Base-by-base conservation (phyloP, 1,140 invertebrate species). In the Matsumurasca onukii region DNA sequence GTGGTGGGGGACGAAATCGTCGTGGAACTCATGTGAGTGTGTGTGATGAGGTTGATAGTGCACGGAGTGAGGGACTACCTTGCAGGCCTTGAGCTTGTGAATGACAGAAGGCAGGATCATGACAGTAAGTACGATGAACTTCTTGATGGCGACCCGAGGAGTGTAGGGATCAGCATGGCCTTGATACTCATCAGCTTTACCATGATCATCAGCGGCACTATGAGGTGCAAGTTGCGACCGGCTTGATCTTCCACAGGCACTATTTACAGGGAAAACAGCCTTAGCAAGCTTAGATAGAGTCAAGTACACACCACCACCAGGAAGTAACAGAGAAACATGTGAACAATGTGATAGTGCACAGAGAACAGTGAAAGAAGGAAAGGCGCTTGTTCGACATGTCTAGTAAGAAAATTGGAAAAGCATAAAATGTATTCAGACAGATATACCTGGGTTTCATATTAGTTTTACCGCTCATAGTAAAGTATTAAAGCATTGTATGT, bases 131-230 rank as follows among this genome's bases (percentile, higher is more conserved):
- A 89, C 76, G 15, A 89, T 76, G 9, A 89, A 76, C 71, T 89
- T 90, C 79, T 90, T 90, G 68, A 89, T 88, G 71, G 88, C 81
- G 67, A 89, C 81, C 83, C 82, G 2, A 89, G 76, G 12, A 89
- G 81, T 9, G 88, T 83, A 0, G 88, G 85, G 5, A 87, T 78
- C 1, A 89, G 75, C 52, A 89, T 71, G 9, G 87, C 74, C 68
- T 89, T 89, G 1, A 86, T 77, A 22, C 70, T 31, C 22, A 73
- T 68, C 51, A 73, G 70, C 77, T 89, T 89, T 57, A 88, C 71
- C 0, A 86, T 76, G 22, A 87, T 85, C 25, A 89, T 69, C 15
- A 89, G 72, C 0, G 87, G 86, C 0, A 88, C 74, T 34, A 89
- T 81, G 20, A 88, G 71, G 39, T 70, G 61, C 75, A 86, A 86